Base-by-base conservation (phyloP, 1,140 invertebrate species). In the Leucophenga varia region DNA sequence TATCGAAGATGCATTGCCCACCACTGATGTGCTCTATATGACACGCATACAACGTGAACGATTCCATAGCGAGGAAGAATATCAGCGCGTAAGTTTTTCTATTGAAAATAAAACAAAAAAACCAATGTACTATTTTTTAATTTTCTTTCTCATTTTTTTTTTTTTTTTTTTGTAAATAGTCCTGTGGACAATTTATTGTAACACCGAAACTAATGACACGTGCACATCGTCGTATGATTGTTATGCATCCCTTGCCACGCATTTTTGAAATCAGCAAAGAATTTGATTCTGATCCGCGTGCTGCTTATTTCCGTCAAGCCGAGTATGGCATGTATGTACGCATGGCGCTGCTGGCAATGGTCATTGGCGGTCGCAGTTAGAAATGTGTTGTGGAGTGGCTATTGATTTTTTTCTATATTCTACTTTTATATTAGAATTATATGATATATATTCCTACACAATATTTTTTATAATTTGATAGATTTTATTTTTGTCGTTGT, bases 21-120 rank as follows among this genome's bases (percentile, higher is more conserved):
- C 94, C 42, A 97, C 95, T 4, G 97, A 99, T 79, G 95, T 99
- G 12, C 73, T 99, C 2, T 99, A 99, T 60, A 95, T 98, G 88
- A 99, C 97, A 0, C 81, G 97, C 52, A 97, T 99, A 59, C 97
- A 99, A 75, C 84, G 87, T 20, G 97, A 99, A 78, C 80, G 97
- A 55, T 99, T 99, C 77, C 61, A 78, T 1, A 85, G 82, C 25
- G 77, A 87, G 58, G 85, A 90, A 51, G 93, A 97, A 61, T 99
- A 97, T 76, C 79, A 94, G 43, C 81, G 87, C 6, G 65, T 70
- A 45, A 47, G 53, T 38, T 6, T 25, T 20, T 22, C 17, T 43
- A 35, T 35, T 35, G 12, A 35, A 35, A 35, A 16, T 8, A 9
- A 42, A 22, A 7, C 37, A 22, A 21, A 16, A 32, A 36, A 25